Conservation (phyloP, 2,888 invertebrate species). For the Nomada goodeniana region DNA sequence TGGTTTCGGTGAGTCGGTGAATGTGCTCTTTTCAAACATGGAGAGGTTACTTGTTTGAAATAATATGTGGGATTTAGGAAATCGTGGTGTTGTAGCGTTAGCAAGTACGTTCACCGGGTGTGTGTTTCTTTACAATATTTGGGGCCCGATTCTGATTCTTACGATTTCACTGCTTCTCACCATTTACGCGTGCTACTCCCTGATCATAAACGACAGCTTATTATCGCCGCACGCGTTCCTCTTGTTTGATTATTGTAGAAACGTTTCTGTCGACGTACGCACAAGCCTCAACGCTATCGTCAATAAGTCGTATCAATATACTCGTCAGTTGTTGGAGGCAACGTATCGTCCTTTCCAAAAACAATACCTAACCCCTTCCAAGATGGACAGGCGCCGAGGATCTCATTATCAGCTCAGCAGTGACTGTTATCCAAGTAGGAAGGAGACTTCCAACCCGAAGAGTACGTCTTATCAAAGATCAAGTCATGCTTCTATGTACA, state of each 20-base stretch:
- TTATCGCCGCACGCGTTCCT: constrained; percentile 76
- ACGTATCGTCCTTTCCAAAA: constrained; percentile 49
- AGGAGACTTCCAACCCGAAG: constrained; percentile 50
- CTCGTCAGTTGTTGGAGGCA: constrained; percentile 25
- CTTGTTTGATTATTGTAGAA: constrained; percentile 64
- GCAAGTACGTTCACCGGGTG: constrained; percentile 78
- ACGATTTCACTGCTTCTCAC: constrained; percentile 74
- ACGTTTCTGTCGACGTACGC: constrained; percentile 59
- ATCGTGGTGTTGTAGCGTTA: constrained; percentile 77
- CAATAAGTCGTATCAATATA: constrained; percentile 24
- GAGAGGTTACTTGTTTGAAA: constrained; percentile 81
- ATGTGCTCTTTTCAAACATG: constrained; percentile 81
- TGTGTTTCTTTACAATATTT: constrained; percentile 77
- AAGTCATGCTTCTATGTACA: constrained; percentile 32
- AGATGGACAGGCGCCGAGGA: constrained; percentile 71
- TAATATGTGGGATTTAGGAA: constrained; percentile 83
- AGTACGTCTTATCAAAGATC: constrained; percentile 38
- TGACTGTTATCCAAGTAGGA: constrained; percentile 59
- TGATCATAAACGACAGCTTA: constrained; percentile 79
- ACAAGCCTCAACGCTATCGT: not conserved
- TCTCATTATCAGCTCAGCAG: constrained; percentile 75
- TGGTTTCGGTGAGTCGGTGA: constrained; percentile 73
- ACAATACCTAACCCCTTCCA: constrained; percentile 45
- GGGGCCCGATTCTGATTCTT: constrained; percentile 77
- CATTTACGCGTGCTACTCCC: constrained; percentile 78